phyloP scores from a whole-genome alignment of 2,888 invertebrate genomes.

The Endotricha flammealis region DNA sequence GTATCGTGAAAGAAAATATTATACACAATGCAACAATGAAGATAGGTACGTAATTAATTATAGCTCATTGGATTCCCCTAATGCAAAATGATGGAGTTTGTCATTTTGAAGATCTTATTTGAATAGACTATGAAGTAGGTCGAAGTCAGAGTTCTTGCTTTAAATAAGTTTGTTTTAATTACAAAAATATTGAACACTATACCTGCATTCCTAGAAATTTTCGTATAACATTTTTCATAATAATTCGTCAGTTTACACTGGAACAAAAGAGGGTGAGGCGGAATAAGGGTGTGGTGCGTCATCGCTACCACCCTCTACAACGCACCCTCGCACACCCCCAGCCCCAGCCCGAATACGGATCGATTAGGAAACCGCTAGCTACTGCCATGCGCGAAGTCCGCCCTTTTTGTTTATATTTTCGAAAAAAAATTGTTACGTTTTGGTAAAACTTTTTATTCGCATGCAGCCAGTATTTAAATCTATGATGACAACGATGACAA shows the following conservation, averaged over 20 bases:
- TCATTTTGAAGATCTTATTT: too few relatives aligned
- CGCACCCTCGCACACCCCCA: constrained; percentile 50
- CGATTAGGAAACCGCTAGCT: constrained; percentile 43
- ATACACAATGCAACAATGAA: not conserved
- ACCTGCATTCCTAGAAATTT: too few relatives aligned
- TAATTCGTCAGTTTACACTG: constrained; percentile 28
- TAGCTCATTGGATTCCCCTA: constrained; percentile 10
- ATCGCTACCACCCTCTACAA: constrained; percentile 47
- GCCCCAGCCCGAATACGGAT: constrained; percentile 50
- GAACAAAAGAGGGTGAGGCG: constrained; percentile 40
- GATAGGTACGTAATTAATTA: not conserved
- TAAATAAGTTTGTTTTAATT: too few relatives aligned
- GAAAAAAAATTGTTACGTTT: too few relatives aligned
- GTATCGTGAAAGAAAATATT: too few relatives aligned
- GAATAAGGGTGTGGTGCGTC: constrained; percentile 62
- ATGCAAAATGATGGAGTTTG: too few relatives aligned
- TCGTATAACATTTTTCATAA: too few relatives aligned
- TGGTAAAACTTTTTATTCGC: too few relatives aligned
- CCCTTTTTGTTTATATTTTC: constrained; percentile 69
- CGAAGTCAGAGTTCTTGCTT: too few relatives aligned
- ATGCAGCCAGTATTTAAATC: too few relatives aligned
- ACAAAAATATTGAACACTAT: too few relatives aligned
- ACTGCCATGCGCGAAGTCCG: constrained; percentile 69
- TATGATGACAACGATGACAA: too few relatives aligned
- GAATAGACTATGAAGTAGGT: constrained; percentile 6